These are phyloP conservation scores for Lethenteron reissneri DNA, from an alignment of 2,113 vertebrate species.

Conservation along the genomic window DNA sequence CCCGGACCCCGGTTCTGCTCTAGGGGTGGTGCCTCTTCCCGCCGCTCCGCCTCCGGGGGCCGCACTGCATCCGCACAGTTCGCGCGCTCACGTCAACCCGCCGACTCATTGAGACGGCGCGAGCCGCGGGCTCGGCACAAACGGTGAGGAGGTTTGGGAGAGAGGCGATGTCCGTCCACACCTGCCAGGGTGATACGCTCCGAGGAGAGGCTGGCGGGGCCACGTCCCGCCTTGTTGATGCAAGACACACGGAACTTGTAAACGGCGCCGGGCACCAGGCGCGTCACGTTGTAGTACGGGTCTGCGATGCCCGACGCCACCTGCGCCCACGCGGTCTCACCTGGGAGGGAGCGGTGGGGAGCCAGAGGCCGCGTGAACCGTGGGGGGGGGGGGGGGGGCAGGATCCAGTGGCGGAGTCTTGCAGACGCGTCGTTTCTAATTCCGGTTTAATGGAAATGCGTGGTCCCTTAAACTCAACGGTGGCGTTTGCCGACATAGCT, in stretches of 20 bases:
- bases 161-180: too few species aligned
- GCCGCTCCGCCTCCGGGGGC: constrained; percentile 17
- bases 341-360: constrained; percentile 18
- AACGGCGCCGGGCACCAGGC: constrained; percentile 30
- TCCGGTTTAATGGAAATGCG: neutral
- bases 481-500: neutral
- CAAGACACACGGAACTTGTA: constrained; percentile 76
- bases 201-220: constrained; percentile 64
- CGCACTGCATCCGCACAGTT: too few species aligned
- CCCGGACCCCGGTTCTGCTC: constrained; percentile 17
- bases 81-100: too few species aligned
- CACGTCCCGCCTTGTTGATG: constrained; percentile 77
- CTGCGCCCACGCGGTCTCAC: constrained; percentile 53
- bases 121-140: too few species aligned
- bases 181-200: constrained; percentile 34
- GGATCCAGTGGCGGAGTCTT: neutral
- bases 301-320: constrained; percentile 49
- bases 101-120: too few species aligned
- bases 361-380: neutral
- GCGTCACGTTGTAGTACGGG: constrained; percentile 74
- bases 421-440: neutral
- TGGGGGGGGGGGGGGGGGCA: neutral
- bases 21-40: constrained; percentile 27
- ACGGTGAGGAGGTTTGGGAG: too few species aligned
- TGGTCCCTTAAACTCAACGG: neutral